These are phyloP conservation scores for Osedax frankpressi DNA, from an alignment of 2,888 invertebrate species.

Conservation along the genomic window DNA sequence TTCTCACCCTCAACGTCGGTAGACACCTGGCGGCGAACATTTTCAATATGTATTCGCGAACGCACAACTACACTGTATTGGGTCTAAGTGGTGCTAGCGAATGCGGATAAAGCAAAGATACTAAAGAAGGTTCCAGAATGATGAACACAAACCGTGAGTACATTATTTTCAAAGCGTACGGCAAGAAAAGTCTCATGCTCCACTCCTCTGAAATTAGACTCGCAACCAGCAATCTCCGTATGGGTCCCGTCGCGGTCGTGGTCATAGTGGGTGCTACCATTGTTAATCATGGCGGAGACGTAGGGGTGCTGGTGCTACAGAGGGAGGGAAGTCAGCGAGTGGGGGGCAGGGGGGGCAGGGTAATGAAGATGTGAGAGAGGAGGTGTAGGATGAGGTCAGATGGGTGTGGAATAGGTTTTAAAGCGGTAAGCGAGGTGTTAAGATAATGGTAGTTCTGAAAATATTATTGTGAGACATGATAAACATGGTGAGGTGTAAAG, in stretches of 20 bases:
- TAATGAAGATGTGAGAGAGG: slow-evolving; percentile 8
- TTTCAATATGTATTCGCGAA: no score
- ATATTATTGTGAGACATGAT: neutral
- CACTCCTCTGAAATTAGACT: slow-evolving; percentile 80
- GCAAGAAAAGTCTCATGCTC: slow-evolving; percentile 79
- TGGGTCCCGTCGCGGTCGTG: slow-evolving; percentile 97
- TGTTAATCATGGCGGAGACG: slow-evolving; percentile 93
- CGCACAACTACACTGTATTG: no score
- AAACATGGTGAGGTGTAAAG: neutral
- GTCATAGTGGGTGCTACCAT: slow-evolving; percentile 85
- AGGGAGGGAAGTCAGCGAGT: slow-evolving; percentile 23
- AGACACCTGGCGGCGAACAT: no score
- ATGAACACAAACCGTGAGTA: slow-evolving; percentile 54
- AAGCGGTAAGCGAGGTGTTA: slow-evolving; percentile 45
- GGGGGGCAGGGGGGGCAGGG: neutral
- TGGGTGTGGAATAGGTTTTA: neutral
- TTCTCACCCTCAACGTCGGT: slow-evolving; percentile 81
- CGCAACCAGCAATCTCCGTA: slow-evolving; percentile 90
- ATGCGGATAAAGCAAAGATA: no score
- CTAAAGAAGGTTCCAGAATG: neutral
- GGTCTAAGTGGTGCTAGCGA: no score
- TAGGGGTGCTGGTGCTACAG: slow-evolving; percentile 89
- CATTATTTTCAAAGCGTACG: slow-evolving; percentile 78
- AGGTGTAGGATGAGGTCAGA: neutral
- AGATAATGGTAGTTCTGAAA: slow-evolving; percentile 10